These are phyloP conservation scores for Torymus tubicola DNA, from an alignment of 2,888 invertebrate species.

Conservation along the genomic window DNA sequence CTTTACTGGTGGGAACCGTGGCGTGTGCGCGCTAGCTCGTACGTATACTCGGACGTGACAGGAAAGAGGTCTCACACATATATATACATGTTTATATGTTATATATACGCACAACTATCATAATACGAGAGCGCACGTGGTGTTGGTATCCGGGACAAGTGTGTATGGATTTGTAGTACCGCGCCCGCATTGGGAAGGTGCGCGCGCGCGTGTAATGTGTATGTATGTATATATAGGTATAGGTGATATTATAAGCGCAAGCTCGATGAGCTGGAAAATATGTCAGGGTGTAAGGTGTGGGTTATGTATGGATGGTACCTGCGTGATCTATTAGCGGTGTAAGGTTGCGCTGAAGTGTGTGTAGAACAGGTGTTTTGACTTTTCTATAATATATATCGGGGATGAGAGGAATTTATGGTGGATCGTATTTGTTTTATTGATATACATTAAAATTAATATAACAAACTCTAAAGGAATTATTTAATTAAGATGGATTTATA, in stretches of 20 bases:
- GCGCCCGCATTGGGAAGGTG: slow-evolving; percentile 34
- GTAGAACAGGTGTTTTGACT: no score
- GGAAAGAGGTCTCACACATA: slow-evolving; percentile 68
- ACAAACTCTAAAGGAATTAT: no score
- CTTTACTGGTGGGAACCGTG: slow-evolving; percentile 68
- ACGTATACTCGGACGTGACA: slow-evolving; percentile 66
- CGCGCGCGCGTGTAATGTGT: slow-evolving; percentile 4
- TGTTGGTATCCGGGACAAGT: slow-evolving; percentile 67
- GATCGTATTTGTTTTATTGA: no score
- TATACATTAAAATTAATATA: no score
- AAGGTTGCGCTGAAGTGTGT: no score
- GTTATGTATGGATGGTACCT: neutral
- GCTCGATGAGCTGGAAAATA: slow-evolving; percentile 41
- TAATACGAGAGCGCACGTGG: slow-evolving; percentile 64
- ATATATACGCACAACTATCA: slow-evolving; percentile 67
- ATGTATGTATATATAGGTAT: slow-evolving; percentile 14
- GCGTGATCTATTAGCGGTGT: no score
- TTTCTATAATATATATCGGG: no score
- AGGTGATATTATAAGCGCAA: neutral
- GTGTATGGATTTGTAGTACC: slow-evolving; percentile 35
- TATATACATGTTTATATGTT: no score
- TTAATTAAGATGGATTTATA: no score
- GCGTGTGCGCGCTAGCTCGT: neutral
- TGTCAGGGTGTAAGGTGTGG: slow-evolving; percentile 11
- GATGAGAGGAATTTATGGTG: no score